Conservation (phyloP, 2,888 invertebrate genomes). For the Morpho achilles region DNA sequence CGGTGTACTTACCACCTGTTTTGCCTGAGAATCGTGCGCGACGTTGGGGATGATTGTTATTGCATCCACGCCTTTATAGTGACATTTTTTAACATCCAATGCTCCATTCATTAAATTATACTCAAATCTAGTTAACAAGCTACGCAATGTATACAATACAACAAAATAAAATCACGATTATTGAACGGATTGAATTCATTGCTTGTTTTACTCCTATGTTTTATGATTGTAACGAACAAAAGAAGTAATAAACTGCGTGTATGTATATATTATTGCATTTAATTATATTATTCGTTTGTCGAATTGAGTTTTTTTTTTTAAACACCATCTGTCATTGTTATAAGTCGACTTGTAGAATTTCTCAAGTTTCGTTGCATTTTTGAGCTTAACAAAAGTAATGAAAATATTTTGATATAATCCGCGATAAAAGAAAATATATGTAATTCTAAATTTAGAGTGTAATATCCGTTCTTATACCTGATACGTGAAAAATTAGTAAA, state of each 20-base stretch:
- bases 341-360: too few species aligned
- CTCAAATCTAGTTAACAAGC: not conserved
- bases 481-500: too few species aligned
- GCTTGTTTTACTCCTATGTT: not conserved
- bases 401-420: too few species aligned
- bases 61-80: not conserved
- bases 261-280: not conserved
- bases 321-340: not conserved
- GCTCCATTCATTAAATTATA: not conserved
- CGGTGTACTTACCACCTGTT: conserved; percentile 25
- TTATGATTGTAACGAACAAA: not conserved
- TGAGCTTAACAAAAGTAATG: too few species aligned
- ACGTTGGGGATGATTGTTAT: conserved; percentile 6
- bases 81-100: not conserved
- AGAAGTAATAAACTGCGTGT: conserved; percentile 5
- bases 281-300: not conserved
- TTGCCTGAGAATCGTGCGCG: conserved; percentile 21
- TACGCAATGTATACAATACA: conserved; percentile 6
- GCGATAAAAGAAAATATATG: too few species aligned
- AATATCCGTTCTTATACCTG: too few species aligned
- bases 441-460: too few species aligned
- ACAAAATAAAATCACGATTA: not conserved
- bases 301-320: not conserved
- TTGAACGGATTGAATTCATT: not conserved
- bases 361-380: too few species aligned